Conservation (phyloP, 2,888 invertebrate genomes). For the Chrysomela aeneicollis region DNA sequence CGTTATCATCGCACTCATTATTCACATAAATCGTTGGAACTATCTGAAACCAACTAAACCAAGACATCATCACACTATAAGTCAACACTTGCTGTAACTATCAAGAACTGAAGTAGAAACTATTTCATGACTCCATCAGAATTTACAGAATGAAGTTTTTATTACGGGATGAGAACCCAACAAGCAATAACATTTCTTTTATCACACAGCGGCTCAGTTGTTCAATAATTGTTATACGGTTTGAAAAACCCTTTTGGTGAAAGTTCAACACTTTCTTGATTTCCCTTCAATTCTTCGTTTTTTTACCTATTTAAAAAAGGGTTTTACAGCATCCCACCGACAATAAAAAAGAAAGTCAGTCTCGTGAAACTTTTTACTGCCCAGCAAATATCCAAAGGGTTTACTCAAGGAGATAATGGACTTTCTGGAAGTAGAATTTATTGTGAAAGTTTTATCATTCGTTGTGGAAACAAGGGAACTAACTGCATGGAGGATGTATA, state of each 20-base stretch:
- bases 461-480: conserved; percentile 14
- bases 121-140: not conserved
- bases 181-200: conserved; percentile 26
- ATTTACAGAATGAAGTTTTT: conserved; percentile 44
- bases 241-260: conserved; percentile 49
- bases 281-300: conserved; percentile 38
- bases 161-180: conserved; percentile 37
- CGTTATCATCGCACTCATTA: too few relatives aligned
- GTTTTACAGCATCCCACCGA: conserved; percentile 46
- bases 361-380: conserved; percentile 49
- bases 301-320: conserved; percentile 50
- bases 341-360: conserved; percentile 52
- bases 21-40: too few relatives aligned
- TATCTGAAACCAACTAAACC: too few relatives aligned
- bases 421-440: conserved; percentile 29
- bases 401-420: conserved; percentile 34
- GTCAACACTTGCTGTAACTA: conserved; percentile 10
- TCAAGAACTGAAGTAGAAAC: conserved; percentile 16
- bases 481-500: conserved; percentile 10
- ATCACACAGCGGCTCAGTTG: conserved; percentile 17
- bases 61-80: not conserved
- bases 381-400: conserved; percentile 41
- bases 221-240: conserved; percentile 24
- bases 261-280: conserved; percentile 48
- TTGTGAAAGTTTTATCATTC: conserved; percentile 35